phyloP scores from a whole-genome alignment of 2,797 vertebrate genomes.

The Coendou prehensilis region DNA sequence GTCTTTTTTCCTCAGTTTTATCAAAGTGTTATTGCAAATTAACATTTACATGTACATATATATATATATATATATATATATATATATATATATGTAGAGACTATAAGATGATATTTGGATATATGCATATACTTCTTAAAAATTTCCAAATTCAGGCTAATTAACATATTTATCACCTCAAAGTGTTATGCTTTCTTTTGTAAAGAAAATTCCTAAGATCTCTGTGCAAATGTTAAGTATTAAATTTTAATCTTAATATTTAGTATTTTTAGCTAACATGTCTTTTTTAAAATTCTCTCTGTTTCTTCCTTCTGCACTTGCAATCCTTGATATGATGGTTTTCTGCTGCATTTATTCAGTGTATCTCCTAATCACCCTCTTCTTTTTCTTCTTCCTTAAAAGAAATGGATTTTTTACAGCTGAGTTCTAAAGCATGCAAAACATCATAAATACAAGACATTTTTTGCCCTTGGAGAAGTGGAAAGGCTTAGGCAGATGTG shows the following conservation, averaged over 20 bases:
- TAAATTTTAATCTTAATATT: constrained; percentile 51
- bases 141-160: background rate
- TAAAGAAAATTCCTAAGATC: background rate
- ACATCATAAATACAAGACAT: constrained; percentile 61
- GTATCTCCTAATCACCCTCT: background rate
- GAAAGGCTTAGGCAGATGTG: constrained; percentile 76
- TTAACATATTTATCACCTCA: background rate
- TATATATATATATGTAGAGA: too few species aligned
- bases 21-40: background rate
- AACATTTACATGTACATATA: background rate
- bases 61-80: fast-evolving
- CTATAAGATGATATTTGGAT: background rate
- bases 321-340: background rate
- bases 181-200: background rate
- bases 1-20: background rate
- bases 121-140: background rate
- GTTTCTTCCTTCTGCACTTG: background rate
- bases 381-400: constrained; percentile 56
- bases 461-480: constrained; percentile 72
- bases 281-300: background rate
- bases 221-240: background rate
- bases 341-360: background rate
- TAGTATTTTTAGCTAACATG: background rate
- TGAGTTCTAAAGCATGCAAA: constrained; percentile 68
- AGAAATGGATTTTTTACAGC: constrained; percentile 43